These are phyloP conservation scores for Lottia gigantea DNA, from an alignment of 2,888 invertebrate genomes.

Conservation along the genomic window DNA sequence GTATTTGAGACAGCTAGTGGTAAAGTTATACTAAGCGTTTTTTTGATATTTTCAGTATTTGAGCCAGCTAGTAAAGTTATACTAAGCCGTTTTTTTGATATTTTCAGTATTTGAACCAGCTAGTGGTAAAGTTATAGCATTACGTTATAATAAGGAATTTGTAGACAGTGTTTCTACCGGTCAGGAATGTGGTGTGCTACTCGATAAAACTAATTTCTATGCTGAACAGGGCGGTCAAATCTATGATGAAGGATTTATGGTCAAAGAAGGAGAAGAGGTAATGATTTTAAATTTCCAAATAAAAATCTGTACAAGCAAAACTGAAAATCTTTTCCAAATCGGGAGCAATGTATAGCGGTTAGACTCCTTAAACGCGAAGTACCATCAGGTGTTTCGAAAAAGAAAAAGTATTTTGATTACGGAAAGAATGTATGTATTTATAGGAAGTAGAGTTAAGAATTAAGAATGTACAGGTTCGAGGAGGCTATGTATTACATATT, in stretches of 20 bases:
- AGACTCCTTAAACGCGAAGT: too few relatives aligned
- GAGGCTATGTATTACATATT: constrained; percentile 94
- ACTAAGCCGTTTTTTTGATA: too few relatives aligned
- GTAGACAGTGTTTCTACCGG: constrained; percentile 83
- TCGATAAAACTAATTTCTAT: constrained; percentile 95
- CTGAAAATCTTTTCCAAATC: too few relatives aligned
- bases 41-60: too few relatives aligned
- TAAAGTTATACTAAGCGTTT: too few relatives aligned
- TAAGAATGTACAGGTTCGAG: constrained; percentile 83
- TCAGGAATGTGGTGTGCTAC: constrained; percentile 85
- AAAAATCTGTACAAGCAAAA: too few relatives aligned
- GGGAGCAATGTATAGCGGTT: too few relatives aligned
- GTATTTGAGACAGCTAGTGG: too few relatives aligned
- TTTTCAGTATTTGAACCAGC: constrained; percentile 76
- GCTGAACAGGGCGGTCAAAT: constrained; percentile 99
- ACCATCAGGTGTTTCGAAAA: too few relatives aligned
- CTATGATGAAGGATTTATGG: constrained; percentile 84
- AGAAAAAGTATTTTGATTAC: too few relatives aligned
- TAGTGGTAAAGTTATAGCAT: constrained; percentile 82
- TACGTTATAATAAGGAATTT: constrained; percentile 85
- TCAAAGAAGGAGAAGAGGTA: constrained; percentile 77
- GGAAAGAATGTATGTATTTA: too few relatives aligned
- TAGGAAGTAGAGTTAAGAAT: constrained; percentile 83
- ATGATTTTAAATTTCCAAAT: constrained; percentile 20
- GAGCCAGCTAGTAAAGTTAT: too few relatives aligned